Evolutionary conservation across 64 coral and sea anemone genomes (phyloP).

Genomic region (Pachyseris speciosa): DNA sequence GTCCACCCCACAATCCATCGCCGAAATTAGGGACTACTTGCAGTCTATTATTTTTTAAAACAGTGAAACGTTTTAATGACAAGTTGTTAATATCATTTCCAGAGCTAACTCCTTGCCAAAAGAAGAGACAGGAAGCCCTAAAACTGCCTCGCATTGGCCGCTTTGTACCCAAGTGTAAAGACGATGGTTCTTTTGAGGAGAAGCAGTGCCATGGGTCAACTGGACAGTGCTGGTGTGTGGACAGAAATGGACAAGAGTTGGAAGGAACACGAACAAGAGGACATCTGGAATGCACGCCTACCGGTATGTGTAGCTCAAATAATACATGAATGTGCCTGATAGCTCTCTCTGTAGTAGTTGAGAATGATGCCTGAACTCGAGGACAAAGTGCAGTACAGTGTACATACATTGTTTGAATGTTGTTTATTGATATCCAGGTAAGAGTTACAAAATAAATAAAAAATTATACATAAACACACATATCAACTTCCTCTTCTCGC

Average conservation of each 20-base stretch:
- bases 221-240: constrained; percentile 96
- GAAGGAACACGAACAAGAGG: constrained; percentile 64
- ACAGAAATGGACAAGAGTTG: constrained; percentile 73
- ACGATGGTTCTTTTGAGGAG: constrained; percentile 81
- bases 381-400: too few relatives aligned
- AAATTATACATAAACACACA: too few relatives aligned
- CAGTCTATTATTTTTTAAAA: too few relatives aligned
- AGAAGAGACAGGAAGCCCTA: constrained; percentile 69
- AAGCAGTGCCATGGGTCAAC: constrained; percentile 84
- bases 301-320: constrained; percentile 4
- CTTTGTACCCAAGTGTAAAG: constrained; percentile 82
- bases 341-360: too few relatives aligned
- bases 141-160: constrained; percentile 81
- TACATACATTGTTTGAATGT: too few relatives aligned
- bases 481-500: too few relatives aligned
- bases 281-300: constrained; percentile 11
- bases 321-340: neutral
- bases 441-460: too few relatives aligned
- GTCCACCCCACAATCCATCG: too few relatives aligned
- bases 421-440: too few relatives aligned
- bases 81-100: neutral
- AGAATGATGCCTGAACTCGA: too few relatives aligned
- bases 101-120: constrained; percentile 75
- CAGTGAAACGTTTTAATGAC: too few relatives aligned
- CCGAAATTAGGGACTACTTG: too few relatives aligned